Percentiles rank a stretch among this genome's conserved stretches.
phyloP scores from a whole-genome alignment of 2,888 invertebrate genomes.

The Melieria omissa region DNA sequence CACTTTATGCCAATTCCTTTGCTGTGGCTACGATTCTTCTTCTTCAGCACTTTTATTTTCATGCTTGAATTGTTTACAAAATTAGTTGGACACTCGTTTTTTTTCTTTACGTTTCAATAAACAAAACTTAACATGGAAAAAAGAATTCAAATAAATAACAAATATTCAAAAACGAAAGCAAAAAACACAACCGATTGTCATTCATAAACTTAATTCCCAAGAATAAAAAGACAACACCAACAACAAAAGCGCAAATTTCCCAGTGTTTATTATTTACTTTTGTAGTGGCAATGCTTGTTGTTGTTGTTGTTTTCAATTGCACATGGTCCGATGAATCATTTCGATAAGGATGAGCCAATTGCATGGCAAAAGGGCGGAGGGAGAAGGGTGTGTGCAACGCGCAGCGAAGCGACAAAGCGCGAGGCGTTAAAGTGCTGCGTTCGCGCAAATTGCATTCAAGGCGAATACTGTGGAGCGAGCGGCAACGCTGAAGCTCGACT shows the following conservation, averaged over 20 bases:
- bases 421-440: too few relatives aligned
- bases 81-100: conserved; percentile 10
- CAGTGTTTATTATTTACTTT: conserved; percentile 9
- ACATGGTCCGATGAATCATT: conserved; percentile 28
- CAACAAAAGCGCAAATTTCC: background rate
- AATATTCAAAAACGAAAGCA: background rate
- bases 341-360: conserved; percentile 7
- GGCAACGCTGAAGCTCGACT: too few relatives aligned
- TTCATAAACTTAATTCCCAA: background rate
- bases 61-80: conserved; percentile 28
- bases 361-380: background rate
- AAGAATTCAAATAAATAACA: too few relatives aligned
- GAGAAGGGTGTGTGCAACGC: too few relatives aligned
- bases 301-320: conserved; percentile 20
- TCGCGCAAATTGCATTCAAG: too few relatives aligned
- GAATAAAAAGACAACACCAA: background rate
- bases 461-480: too few relatives aligned
- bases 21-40: too few relatives aligned
- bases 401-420: too few relatives aligned
- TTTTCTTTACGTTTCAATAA: background rate
- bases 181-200: background rate
- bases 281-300: background rate
- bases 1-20: too few relatives aligned
- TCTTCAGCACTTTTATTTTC: conserved; percentile 22
- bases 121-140: too few relatives aligned